Percentiles rank a stretch among this genome's conserved stretches.
These are phyloP conservation scores for Glaucomys volans DNA, from an alignment of 2,113 vertebrate genomes.

Conservation along the genomic window DNA sequence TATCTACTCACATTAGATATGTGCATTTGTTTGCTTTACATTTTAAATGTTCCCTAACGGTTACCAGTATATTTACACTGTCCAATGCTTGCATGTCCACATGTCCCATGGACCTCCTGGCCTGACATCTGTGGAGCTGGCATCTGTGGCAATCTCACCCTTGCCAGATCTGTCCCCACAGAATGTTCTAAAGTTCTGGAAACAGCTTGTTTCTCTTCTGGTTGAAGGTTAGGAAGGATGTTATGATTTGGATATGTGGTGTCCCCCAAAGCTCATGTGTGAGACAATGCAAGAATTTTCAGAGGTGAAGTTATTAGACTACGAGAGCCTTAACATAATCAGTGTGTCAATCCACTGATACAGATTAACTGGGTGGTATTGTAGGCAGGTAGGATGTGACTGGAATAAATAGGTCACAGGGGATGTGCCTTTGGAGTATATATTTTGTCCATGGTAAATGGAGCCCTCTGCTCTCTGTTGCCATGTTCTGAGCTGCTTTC, in stretches of 20 bases:
- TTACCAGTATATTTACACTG: neutral
- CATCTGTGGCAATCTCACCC: neutral
- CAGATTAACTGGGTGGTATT: too few relatives aligned
- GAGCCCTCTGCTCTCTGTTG: neutral
- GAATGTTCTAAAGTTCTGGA: neutral
- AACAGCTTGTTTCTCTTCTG: neutral
- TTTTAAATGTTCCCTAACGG: neutral
- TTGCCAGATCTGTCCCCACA: neutral
- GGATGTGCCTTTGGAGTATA: too few relatives aligned
- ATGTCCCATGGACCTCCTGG: neutral
- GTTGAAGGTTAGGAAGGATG: neutral
- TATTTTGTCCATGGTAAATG: too few relatives aligned
- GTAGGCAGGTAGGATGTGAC: too few relatives aligned
- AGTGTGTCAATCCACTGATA: too few relatives aligned
- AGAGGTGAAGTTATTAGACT: too few relatives aligned
- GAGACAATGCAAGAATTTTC: too few relatives aligned
- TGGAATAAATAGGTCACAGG: too few relatives aligned
- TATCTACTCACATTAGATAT: neutral
- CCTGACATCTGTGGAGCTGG: neutral
- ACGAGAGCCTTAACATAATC: too few relatives aligned
- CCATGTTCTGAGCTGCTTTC: too few relatives aligned
- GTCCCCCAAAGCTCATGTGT: too few relatives aligned
- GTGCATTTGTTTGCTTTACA: neutral
- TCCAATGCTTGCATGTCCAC: neutral
- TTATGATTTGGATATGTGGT: too few relatives aligned